These are phyloP conservation scores for Silurus glanis DNA, from an alignment of 2,113 vertebrate species.

Conservation along the genomic window DNA sequence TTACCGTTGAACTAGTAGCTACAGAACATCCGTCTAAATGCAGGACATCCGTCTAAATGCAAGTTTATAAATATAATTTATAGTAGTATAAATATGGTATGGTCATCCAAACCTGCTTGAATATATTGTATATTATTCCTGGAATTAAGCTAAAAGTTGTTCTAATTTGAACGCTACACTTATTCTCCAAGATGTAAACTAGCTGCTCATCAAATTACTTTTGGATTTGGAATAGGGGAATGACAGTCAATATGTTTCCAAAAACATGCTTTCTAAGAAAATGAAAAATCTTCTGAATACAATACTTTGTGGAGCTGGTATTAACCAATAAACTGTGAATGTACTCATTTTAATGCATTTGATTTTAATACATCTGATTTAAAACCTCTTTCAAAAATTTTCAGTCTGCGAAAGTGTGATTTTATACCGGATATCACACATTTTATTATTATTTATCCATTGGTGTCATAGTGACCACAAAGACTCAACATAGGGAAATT, in stretches of 20 bases:
- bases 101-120: neutral
- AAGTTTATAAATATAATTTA: too few species aligned
- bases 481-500: neutral
- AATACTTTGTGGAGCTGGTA: neutral
- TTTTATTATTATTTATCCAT: neutral
- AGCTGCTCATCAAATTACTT: neutral
- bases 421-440: neutral
- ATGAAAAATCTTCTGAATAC: neutral
- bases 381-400: neutral
- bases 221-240: neutral
- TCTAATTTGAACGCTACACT: neutral
- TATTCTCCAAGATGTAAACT: neutral
- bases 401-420: neutral
- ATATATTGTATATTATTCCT: neutral
- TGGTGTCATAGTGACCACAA: neutral
- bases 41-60: too few species aligned
- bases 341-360: neutral
- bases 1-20: too few species aligned
- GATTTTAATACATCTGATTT: too few species aligned
- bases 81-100: neutral
- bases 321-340: constrained; percentile 9
- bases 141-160: neutral
- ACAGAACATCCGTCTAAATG: too few species aligned
- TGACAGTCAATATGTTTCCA: constrained; percentile 8
- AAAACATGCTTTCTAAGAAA: neutral